Conservation (phyloP, 1,140 invertebrate genomes). For the Cyclina sinensis region DNA sequence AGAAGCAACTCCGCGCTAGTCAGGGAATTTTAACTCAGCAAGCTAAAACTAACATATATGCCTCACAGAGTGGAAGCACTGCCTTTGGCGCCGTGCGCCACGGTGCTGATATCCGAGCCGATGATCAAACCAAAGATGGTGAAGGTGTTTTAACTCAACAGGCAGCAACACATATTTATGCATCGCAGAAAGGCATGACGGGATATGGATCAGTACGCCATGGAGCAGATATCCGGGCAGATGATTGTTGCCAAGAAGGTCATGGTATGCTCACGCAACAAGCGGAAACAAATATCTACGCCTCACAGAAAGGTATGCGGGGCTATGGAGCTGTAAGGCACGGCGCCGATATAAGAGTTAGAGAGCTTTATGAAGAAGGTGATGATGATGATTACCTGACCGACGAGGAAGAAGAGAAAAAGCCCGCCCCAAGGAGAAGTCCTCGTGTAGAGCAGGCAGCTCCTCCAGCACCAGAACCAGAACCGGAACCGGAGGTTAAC, state of each 20-base stretch:
- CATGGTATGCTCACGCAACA: conserved; percentile 95
- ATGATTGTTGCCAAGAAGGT: conserved; percentile 83
- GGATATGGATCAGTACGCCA: conserved; percentile 90
- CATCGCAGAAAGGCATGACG: conserved; percentile 96
- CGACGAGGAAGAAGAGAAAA: conserved; percentile 57
- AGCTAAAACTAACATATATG: conserved; percentile 92
- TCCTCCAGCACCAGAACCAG: conserved; percentile 2
- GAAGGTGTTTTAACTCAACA: conserved; percentile 96
- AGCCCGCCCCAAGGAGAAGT: background rate
- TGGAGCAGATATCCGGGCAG: conserved; percentile 70
- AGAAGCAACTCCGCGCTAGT: conserved; percentile 94
- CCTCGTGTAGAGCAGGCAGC: background rate
- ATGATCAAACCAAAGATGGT: conserved; percentile 87
- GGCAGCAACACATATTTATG: conserved; percentile 96
- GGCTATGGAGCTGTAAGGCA: conserved; percentile 73
- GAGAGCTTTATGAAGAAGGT: conserved; percentile 88
- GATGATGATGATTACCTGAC: conserved; percentile 85
- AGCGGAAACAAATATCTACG: conserved; percentile 95
- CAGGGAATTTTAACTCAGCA: conserved; percentile 95
- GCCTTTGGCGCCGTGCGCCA: conserved; percentile 79
- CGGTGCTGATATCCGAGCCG: conserved; percentile 81
- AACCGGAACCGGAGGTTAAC: conserved; percentile 21
- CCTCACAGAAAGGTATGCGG: conserved; percentile 86
- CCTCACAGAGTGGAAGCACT: conserved; percentile 80
- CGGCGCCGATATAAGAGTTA: conserved; percentile 86